Evolutionary conservation across 2,888 invertebrate genomes (phyloP), one percentile per base, ranked within the genome.

Genomic region (Chymomyza amoena): DNA sequence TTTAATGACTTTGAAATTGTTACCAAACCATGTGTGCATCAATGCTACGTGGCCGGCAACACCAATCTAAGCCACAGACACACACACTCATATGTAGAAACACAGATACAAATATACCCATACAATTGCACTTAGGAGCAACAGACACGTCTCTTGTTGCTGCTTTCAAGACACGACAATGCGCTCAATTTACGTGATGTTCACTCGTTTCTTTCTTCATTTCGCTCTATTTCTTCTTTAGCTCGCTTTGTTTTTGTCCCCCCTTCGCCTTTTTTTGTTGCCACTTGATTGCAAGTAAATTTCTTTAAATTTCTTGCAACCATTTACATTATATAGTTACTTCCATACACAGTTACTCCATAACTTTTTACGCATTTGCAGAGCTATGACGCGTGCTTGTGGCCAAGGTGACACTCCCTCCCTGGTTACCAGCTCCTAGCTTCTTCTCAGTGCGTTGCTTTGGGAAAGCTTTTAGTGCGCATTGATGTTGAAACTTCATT

Each of bases 1-100:
- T 82, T 81, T 86, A 86, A 83, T 86, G 82, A 81, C 84, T 86
- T 84, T 78, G 70, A 84, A 84, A 82, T 76, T 81, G 75, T 72
- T 69, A 59, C 52, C 45, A 72, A 71, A 71, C 66, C 71, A 72
- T 71, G 66, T 18, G 39, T 45, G 61, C 71, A 51, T 60, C 39
- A 50, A 66, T 18, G 20, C 54, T 62, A 73, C 69, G 64, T 69
- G 69, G 70, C 52, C 45, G 69, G 70, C 57, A 36, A 57, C 45
- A 18, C 45, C 36, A 61, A 28, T 2, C 9, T 45, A 13, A 4
- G 13, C 10, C 39, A 45, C 39, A 39, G 13, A 39, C 39, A 39
- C 39, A 4, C 13, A 32, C 32, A 32, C 32, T 7, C 32, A 7
- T 9, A 32, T 32, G 32, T 6, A 32, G 32, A 32, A 1, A 28